Base-by-base conservation (phyloP, 1,140 invertebrate genomes). In the Dendrolimus punctatus region DNA sequence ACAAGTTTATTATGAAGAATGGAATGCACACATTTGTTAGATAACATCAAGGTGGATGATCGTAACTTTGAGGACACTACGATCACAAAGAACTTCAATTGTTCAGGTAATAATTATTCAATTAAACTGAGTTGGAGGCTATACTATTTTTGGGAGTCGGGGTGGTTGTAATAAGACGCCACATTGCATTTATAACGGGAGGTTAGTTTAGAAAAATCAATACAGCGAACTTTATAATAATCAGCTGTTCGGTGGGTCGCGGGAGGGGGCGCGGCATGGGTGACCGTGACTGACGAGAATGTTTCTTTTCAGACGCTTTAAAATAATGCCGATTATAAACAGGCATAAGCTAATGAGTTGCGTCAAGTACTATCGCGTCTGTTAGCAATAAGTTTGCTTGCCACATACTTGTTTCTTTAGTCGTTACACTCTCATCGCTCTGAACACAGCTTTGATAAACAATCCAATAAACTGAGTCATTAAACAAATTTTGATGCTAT, bases 21-120 rank as follows among this genome's bases (percentile, higher is more conserved):
- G 90, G 89, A 90, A 87, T 90, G 89, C 81, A 82, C 88, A 70
- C 89, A 90, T 84, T 87, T 90, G 63, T 85, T 82, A 78, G 88
- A 89, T 81, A 88, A 89, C 84, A 86, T 90, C 66, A 88, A 88
- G 71, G 80, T 89, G 68, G 83, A 81, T 67, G 73, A 87, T 77
- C 75, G 88, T 74, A 84, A 87, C 68, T 79, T 81, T 71, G 76
- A 75, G 59, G 76, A 79, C 60, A 72, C 59, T 55, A 64, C 64
- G 58, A 78, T 76, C 80, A 85, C 85, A 87, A 87, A 87, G 83
- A 82, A 84, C 73, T 85, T 85, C 68, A 78, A 69, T 68, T 87
- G 85, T 80, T 82, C 82, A 82, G 85, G 85, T 87, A 85, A 66
- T 66, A 56, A 57, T 23, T 10, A 49, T 55, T 59, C 53, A 49